Base-by-base conservation (phyloP, 2,113 vertebrate species). In the Triplophysa siluroides region DNA sequence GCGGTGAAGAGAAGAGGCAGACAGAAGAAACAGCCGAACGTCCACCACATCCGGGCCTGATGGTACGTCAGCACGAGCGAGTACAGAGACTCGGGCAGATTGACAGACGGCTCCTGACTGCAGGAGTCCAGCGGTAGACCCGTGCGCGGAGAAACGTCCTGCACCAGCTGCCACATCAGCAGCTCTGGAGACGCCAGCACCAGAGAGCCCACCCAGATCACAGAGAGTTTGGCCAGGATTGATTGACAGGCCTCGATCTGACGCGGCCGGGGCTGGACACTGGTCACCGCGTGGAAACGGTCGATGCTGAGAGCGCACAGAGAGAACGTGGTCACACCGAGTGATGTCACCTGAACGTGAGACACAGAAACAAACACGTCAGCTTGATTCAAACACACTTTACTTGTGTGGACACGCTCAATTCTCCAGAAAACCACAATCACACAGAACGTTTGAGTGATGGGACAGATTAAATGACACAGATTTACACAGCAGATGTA, bases 261-360 rank as follows among this genome's bases (percentile, higher is more conserved):
- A 1, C 93, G 89, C n/a, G 85, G 73, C 13, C 89, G 92, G 85
- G 92, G 88, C 81, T 91, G 91, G 3, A 94, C 91, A 79, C 92
- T 94, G 29, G 96, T 96, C 83, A 96, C 95, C 0, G 92, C 92
- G 0, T 98, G 96, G 90, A 99, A 99, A 33, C 96, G 94, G 84
- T 99, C 97, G 0, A 99, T 98, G 66, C 96, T 96, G 85, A 99
- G 90, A 0, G 98, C 97, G 0, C 98, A 99, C 65, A 99, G 94
- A 84, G 96, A 98, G 90, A 99, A 99, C 21, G 98, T 98, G 65
- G 94, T 95, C 68, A 99, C 93, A 0, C 98, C 97, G 83, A 98
- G 90, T 0, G 96, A 97, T 0, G 95, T 94, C 24, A 99, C 96
- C 98, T 99, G 86, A 43, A 21, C 71, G 0, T 60, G 18, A 60